Base-by-base conservation (phyloP, 2,113 vertebrate species). In the Anhinga rufa region DNA sequence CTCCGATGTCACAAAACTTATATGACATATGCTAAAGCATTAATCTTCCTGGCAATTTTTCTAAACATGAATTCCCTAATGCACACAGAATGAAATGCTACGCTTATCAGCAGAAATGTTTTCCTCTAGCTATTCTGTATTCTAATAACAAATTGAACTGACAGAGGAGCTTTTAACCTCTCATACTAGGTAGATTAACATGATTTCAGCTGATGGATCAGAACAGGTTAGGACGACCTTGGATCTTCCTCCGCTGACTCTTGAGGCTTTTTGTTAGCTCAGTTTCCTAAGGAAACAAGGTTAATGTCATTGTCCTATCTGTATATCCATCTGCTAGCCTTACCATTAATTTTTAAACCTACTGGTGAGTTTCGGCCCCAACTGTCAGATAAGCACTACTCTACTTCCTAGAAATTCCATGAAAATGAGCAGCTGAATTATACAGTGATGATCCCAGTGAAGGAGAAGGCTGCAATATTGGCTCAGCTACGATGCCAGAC, bases 81-180 rank as follows among this genome's bases (percentile, higher is more conserved):
- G 90, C 68, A 69, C 64, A 60, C 17, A 58, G 93, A 97, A 71
- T 58, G 92, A 86, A 95, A 79, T 6, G 21, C 93, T 85, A 66
- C 4, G 7, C 87, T 94, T 90, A 91, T 77, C 93, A 95, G 62
- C 62, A 90, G 93, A 91, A 94, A 71, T 24, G 76, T 95, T 95
- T 94, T 97, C 95, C 95, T 96, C 91, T 54, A 95, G 96, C 93
- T 85, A 95, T 95, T 95, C 89, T 58, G 8, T 81, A 58, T 48
- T 54, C 77, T 74, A 82, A 86, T 85, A 95, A 80, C 65, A 96
- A 97, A 96, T 95, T 76, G 82, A 96, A 96, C 93, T 96, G 97
- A 96, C 97, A 97, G 91, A 70, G 90, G 68, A 95, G 94, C 96
- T 97, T 96, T 97, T 97, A 98, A 97, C 97, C 97, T 97, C 97